Conservation (phyloP, 2,888 invertebrate genomes). For the Chymomyza amoena region DNA sequence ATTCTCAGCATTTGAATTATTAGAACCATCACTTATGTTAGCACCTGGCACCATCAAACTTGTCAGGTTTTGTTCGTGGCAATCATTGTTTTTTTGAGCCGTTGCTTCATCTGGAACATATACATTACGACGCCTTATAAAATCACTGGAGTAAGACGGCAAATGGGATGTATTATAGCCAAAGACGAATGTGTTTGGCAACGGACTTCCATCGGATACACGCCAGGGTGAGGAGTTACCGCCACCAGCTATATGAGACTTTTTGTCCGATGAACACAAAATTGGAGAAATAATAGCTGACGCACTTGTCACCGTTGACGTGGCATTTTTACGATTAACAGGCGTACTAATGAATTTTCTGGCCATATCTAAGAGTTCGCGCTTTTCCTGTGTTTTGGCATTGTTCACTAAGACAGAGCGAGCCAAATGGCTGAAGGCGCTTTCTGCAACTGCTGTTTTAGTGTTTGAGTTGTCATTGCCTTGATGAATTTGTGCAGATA, state of each 20-base stretch:
- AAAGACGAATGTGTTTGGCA: slow-evolving; percentile 73
- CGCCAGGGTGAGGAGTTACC: slow-evolving; percentile 73
- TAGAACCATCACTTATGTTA: slow-evolving; percentile 30
- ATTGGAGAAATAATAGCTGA: slow-evolving; percentile 59
- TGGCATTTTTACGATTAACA: slow-evolving; percentile 37
- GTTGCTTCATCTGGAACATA: slow-evolving; percentile 41
- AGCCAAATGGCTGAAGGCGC: slow-evolving; percentile 67
- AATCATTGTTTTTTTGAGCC: not conserved
- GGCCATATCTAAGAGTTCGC: slow-evolving; percentile 60
- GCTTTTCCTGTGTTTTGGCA: slow-evolving; percentile 40
- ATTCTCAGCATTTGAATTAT: slow-evolving; percentile 75
- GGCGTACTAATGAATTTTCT: slow-evolving; percentile 72
- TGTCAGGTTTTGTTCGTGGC: not conserved
- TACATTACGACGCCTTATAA: slow-evolving; percentile 53
- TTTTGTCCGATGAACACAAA: not conserved
- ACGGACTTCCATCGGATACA: slow-evolving; percentile 61
- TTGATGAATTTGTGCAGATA: slow-evolving; percentile 13
- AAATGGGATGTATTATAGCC: slow-evolving; percentile 68
- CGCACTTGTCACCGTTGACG: not conserved
- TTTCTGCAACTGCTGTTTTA: slow-evolving; percentile 18
- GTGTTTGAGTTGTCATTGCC: not conserved
- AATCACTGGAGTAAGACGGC: slow-evolving; percentile 77
- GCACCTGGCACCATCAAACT: not conserved
- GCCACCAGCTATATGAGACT: slow-evolving; percentile 6
- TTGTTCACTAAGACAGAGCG: slow-evolving; percentile 67